Evolutionary conservation across 2,113 vertebrate genomes (phyloP).

Genomic region (Turdus rufiventris): DNA sequence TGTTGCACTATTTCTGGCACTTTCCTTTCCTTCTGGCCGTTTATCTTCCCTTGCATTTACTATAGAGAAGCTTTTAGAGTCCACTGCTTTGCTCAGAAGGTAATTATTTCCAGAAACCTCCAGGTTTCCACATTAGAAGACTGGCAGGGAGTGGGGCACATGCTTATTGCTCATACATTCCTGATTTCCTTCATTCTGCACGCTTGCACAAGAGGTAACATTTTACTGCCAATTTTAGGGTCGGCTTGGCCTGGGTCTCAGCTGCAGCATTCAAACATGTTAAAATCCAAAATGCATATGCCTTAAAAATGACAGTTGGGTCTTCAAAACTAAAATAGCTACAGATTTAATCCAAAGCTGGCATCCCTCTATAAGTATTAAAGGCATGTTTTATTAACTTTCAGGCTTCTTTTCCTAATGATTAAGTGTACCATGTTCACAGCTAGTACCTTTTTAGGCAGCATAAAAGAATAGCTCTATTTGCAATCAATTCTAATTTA

Average conservation of each 20-base stretch:
- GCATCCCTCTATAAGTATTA: neutral
- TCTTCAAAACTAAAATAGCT: conserved; percentile 37
- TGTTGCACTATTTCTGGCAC: neutral
- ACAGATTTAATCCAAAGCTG: conserved; percentile 31
- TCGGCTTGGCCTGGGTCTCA: conserved; percentile 24
- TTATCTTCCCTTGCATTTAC: neutral
- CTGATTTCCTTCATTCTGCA: neutral
- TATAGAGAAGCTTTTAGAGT: neutral
- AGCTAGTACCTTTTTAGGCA: conserved; percentile 50
- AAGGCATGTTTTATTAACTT: conserved; percentile 44
- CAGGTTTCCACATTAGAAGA: neutral
- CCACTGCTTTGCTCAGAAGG: neutral
- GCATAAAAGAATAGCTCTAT: conserved; percentile 58
- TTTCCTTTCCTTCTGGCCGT: neutral
- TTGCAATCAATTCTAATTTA: conserved; percentile 67
- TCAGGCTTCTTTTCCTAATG: neutral
- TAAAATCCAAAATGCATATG: conserved; percentile 23
- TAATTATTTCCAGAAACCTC: neutral
- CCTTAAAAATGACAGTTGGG: conserved; percentile 37
- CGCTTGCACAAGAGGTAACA: neutral
- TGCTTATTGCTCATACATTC: neutral
- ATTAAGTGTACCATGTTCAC: conserved; percentile 34
- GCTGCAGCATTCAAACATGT: conserved; percentile 22
- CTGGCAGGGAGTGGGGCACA: neutral
- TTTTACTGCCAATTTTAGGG: conserved; percentile 45